phyloP scores from a whole-genome alignment of 2,888 invertebrate species.

The Empis stercorea region DNA sequence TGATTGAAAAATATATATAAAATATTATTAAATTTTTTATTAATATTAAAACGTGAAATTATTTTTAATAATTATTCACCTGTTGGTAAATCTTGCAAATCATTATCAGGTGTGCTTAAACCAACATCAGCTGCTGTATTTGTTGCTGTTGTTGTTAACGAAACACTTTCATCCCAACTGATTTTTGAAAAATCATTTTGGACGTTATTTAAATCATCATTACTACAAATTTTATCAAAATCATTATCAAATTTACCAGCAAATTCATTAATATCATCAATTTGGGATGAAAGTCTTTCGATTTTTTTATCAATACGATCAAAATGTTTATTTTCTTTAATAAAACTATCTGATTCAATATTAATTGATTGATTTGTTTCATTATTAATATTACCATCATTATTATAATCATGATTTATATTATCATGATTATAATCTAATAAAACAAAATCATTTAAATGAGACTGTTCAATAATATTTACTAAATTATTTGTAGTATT shows the following conservation, averaged over 20 bases:
- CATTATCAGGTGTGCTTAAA: slow-evolving; percentile 33
- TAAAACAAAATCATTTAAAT: too few species aligned
- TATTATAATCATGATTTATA: too few species aligned
- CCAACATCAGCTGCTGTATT: slow-evolving; percentile 33
- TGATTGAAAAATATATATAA: too few species aligned
- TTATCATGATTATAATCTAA: too few species aligned
- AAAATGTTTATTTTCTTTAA: slow-evolving; percentile 18
- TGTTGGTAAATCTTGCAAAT: slow-evolving; percentile 34
- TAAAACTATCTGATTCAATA: slow-evolving; percentile 11
- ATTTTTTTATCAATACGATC: slow-evolving; percentile 32
- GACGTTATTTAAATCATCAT: slow-evolving; percentile 33
- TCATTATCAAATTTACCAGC: slow-evolving; percentile 26
- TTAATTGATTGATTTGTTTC: neutral
- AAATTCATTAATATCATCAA: slow-evolving; percentile 25
- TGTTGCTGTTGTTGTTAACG: slow-evolving; percentile 24
- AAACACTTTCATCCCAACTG: slow-evolving; percentile 36
- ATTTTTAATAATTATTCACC: slow-evolving; percentile 24
- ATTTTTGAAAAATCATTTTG: slow-evolving; percentile 36
- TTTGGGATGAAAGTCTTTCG: slow-evolving; percentile 28
- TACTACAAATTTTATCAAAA: slow-evolving; percentile 27
- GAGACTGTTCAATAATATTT: neutral
- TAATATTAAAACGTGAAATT: neutral
- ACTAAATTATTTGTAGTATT: neutral
- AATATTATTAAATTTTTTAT: neutral
- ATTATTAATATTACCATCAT: too few species aligned